Base-by-base conservation (phyloP, 2,888 invertebrate species). In the Parascotia fuliginaria region DNA sequence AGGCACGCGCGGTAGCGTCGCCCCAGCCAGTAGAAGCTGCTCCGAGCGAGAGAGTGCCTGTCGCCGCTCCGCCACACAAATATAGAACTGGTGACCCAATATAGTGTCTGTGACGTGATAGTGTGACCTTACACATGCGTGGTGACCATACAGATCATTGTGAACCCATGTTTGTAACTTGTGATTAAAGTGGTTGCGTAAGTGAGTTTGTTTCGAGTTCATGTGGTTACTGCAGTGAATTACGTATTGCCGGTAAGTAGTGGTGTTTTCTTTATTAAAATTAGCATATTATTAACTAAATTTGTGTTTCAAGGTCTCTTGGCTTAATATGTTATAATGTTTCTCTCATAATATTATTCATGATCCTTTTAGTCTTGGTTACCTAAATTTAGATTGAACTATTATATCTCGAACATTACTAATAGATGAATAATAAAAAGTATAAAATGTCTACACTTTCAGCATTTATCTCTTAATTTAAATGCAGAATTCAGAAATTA, bases 1-100 rank as follows among this genome's bases (percentile, higher is more conserved):
- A 79, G 83, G 84, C 91, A 84, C 86, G 91, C 91, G 91, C 91
- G 87, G 77, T 91, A 79, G 85, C 73, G 87, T 76, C 87, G 80
- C 87, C 91, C 91, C 86, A 87, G 90, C 89, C 91, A 91, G 91
- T 92, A 79, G 82, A 83, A 75, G 88, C 90, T 89, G 87, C 84
- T 85, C 70, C 83, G 82, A 70, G 63, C 62, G 52, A 56, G 64
- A 48, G 83, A 67, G 53, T 78, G 83, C 82, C 73, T 77, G 89
- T 87, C 75, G 69, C 71, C 66, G 62, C 66, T 65, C 65, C 56
- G 45, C 63, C 55, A 43, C 53, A 22, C 43, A 58, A 64, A 70
- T 71, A 74, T 64, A 77, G 77, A 73, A 73, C 79, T 77, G 72
- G 82, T 77, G 80, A 75, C 71, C 76, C 69, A 76, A 73, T 72